Evolutionary conservation across 1,140 invertebrate species (phyloP), one percentile per base, ranked within the genome.

Genomic region (Eupeodes corollae): DNA sequence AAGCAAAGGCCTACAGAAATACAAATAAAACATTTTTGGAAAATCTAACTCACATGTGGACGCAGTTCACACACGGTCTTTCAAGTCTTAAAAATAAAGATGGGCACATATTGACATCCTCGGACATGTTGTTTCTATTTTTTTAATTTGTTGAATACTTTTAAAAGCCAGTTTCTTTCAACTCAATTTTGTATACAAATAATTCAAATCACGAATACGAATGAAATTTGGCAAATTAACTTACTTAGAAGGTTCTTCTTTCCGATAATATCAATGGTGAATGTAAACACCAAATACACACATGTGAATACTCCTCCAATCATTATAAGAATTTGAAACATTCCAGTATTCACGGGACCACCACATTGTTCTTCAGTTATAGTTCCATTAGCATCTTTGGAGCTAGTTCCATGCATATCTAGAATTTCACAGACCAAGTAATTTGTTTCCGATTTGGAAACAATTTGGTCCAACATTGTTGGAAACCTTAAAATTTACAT

Each of bases 211-310:
- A n/a, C n/a, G n/a, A n/a, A n/a, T n/a, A n/a, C n/a, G n/a, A n/a
- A n/a, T n/a, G n/a, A n/a, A n/a, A n/a, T n/a, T n/a, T n/a, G n/a
- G n/a, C n/a, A n/a, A n/a, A 13, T 31, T 31, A 32, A 59, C 61
- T 64, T 37, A 67, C 64, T 52, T 26, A 67, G 16, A 1, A 67
- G 43, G 38, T 62, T 63, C 44, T 52, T 56, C 43, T 63, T 67
- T 16, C 61, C 61, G 13, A 58, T 46, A 2, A 47, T 33, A 35
- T 67, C 61, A 13, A 67, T 63, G 21, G 53, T 57, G n/a, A 56
- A 65, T 44, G 60, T 57, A n/a, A 65, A 63, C n/a, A 63, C 21
- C 12, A 64, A 10, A 21, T 57, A 67, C 18, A 67, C 51, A 1
- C 58, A 0, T 0, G 58, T 59, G 11, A 65, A 67, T 26, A 50